phyloP scores from a whole-genome alignment of 1,140 invertebrate species.

The Gryon sp. region DNA sequence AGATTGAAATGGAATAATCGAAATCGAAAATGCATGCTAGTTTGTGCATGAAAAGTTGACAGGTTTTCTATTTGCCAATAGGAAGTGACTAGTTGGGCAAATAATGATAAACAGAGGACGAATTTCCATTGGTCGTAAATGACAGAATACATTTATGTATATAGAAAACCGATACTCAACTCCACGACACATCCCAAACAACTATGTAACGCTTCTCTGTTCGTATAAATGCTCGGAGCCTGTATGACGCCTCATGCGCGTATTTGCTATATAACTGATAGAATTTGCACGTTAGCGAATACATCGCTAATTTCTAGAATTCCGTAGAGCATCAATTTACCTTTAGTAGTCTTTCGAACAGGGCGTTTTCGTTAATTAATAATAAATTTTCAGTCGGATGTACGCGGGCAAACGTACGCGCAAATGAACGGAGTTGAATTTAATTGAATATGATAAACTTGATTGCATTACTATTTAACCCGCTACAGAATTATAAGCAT shows the following conservation, averaged over 20 bases:
- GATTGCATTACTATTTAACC: constrained; percentile 21
- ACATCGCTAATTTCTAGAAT: constrained; percentile 50
- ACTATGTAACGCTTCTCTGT: constrained; percentile 31
- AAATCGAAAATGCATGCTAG: too few species aligned
- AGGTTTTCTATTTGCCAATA: too few species aligned
- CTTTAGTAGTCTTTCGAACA: constrained; percentile 31
- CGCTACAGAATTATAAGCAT: constrained; percentile 15
- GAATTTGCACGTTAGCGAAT: constrained; percentile 47
- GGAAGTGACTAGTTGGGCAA: constrained; percentile 19
- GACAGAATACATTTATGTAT: constrained; percentile 51
- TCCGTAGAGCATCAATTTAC: constrained; percentile 40
- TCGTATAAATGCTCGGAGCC: constrained; percentile 20
- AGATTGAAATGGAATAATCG: too few species aligned
- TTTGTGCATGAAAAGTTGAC: too few species aligned
- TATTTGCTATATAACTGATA: constrained; percentile 39
- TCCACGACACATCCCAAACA: constrained; percentile 24
- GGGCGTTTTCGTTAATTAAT: constrained; percentile 33
- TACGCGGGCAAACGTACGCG: background rate
- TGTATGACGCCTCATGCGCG: constrained; percentile 40
- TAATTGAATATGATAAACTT: constrained; percentile 39
- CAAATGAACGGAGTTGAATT: constrained; percentile 6
- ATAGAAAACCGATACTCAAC: constrained; percentile 44
- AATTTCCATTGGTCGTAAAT: constrained; percentile 35
- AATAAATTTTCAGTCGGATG: constrained; percentile 19
- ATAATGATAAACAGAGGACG: constrained; percentile 26